A percentile compares a stretch with the other conserved stretches of the same genome.
These are phyloP conservation scores for Cyclina sinensis DNA, from an alignment of 1,140 invertebrate genomes.

Conservation along the genomic window DNA sequence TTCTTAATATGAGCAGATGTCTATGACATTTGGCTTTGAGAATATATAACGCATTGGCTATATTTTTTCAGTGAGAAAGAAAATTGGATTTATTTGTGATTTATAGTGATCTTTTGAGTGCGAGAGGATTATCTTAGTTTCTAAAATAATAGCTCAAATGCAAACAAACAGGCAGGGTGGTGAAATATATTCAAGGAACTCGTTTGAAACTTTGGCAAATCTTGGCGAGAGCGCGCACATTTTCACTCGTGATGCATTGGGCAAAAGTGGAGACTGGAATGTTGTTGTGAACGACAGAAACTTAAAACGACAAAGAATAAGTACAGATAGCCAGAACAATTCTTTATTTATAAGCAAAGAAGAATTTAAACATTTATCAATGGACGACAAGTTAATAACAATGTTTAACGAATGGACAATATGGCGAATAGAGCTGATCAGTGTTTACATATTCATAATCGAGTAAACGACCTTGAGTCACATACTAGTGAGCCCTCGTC, in stretches of 20 bases:
- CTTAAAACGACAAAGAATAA: too few relatives aligned
- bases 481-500: background rate
- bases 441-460: background rate
- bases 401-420: background rate
- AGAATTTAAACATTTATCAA: too few relatives aligned
- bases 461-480: background rate
- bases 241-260: background rate
- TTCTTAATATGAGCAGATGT: too few relatives aligned
- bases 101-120: background rate
- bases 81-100: background rate
- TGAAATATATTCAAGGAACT: background rate
- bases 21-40: too few relatives aligned
- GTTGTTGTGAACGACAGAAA: constrained; percentile 1
- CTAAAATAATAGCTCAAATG: background rate
- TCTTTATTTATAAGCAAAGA: too few relatives aligned
- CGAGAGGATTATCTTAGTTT: background rate
- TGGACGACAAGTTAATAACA: too few relatives aligned
- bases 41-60: too few relatives aligned
- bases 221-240: background rate
- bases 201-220: too few relatives aligned
- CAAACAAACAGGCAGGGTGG: background rate
- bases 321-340: too few relatives aligned
- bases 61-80: background rate
- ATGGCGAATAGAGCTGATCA: background rate
- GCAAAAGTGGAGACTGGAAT: background rate